Conservation (phyloP, 2,888 invertebrate species). For the Frankliniella intonsa region DNA sequence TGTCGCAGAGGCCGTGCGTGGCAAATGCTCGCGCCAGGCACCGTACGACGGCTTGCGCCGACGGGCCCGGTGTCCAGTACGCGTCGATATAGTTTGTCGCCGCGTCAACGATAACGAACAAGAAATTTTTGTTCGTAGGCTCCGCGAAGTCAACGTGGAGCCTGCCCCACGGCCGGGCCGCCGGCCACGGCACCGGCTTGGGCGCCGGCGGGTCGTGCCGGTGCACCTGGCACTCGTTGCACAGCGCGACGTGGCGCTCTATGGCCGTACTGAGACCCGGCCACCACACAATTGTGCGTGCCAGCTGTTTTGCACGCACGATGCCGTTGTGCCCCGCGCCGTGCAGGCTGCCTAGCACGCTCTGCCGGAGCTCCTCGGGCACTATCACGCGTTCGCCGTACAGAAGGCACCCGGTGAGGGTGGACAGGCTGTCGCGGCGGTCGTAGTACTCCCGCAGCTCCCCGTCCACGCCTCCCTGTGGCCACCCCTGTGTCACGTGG, state of each 20-base stretch:
- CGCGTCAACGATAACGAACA: background rate
- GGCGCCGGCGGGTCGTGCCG: background rate
- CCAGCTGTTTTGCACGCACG: background rate
- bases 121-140: background rate
- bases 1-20: background rate
- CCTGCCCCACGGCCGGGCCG: background rate
- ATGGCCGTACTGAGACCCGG: background rate
- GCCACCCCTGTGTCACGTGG: background rate
- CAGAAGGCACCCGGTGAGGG: background rate
- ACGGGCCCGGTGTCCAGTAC: background rate
- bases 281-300: background rate
- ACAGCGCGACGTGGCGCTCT: background rate
- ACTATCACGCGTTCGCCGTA: background rate
- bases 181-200: background rate
- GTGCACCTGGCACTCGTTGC: background rate
- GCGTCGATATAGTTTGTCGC: background rate
- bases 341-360: background rate
- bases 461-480: background rate
- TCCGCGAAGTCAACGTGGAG: background rate
- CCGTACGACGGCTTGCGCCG: background rate
- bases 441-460: background rate
- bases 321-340: background rate
- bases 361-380: background rate
- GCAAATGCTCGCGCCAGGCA: background rate
- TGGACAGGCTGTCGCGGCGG: background rate